Evolutionary conservation across 2,797 vertebrate species (phyloP).

Genomic region (Sebastes flavidus): DNA sequence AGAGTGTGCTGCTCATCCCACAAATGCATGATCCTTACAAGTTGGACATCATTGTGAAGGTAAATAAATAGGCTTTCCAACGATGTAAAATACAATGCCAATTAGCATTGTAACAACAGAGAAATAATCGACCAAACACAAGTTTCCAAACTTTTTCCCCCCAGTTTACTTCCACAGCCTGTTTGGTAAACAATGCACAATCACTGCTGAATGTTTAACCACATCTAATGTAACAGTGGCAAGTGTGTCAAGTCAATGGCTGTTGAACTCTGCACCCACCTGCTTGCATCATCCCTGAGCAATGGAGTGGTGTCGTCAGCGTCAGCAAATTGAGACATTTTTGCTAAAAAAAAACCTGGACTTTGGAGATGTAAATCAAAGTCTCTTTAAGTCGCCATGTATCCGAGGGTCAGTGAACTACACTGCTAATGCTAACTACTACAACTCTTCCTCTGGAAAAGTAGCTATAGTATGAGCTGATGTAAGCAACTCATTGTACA

Average conservation of each 20-base stretch:
- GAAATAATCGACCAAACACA: too few relatives aligned
- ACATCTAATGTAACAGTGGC: background rate
- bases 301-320: slow-evolving; percentile 74
- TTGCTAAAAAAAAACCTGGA: background rate
- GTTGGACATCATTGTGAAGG: too few relatives aligned
- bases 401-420: slow-evolving; percentile 40
- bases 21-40: too few relatives aligned
- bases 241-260: background rate
- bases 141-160: too few relatives aligned
- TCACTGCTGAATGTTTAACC: background rate
- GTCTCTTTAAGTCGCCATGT: slow-evolving; percentile 38
- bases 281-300: slow-evolving; percentile 71
- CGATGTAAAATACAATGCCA: too few relatives aligned
- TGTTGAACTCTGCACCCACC: slow-evolving; percentile 66
- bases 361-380: too few relatives aligned
- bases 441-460: background rate
- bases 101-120: too few relatives aligned
- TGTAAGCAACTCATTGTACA: background rate
- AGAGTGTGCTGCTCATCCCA: too few relatives aligned
- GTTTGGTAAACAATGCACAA: background rate
- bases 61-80: too few relatives aligned
- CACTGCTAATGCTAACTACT: background rate
- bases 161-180: background rate
- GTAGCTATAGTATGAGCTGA: background rate
- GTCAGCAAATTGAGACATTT: slow-evolving; percentile 73